These are phyloP conservation scores for Glossophaga mutica DNA, from an alignment of 2,797 vertebrate species.

Conservation along the genomic window DNA sequence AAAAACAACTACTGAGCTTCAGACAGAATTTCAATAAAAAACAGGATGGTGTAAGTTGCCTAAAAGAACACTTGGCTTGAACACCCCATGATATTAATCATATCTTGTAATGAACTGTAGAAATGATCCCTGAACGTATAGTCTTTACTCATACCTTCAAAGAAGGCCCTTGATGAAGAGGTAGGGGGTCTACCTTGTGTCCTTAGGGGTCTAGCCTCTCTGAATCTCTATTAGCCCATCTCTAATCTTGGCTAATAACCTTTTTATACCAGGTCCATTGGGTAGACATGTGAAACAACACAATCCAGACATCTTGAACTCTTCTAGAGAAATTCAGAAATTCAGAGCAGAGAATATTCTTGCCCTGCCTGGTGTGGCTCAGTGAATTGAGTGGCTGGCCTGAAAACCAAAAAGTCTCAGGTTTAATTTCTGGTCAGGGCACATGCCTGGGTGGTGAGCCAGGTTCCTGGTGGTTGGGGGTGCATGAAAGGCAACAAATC, in stretches of 20 bases:
- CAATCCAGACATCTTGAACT: not conserved
- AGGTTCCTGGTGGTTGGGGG: no score
- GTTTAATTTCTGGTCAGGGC: no score
- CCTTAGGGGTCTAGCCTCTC: not conserved
- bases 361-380: not conserved
- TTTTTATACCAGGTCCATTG: not conserved
- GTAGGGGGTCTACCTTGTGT: not conserved
- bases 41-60: not conserved
- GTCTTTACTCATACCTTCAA: not conserved
- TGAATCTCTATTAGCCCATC: not conserved
- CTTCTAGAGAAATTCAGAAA: conserved; percentile 27
- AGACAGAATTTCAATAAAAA: not conserved
- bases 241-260: not conserved
- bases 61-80: not conserved
- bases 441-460: no score
- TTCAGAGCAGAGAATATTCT: conserved; percentile 28
- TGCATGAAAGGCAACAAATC: no score
- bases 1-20: not conserved
- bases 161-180: not conserved
- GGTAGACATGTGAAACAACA: not conserved
- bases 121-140: no score
- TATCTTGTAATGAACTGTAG: no score
- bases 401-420: no score
- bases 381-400: no score
- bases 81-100: not conserved